A percentile compares a stretch with the other conserved stretches of the same genome.
phyloP scores from a whole-genome alignment of 2,113 vertebrate species.

The Cinclus cinclus region DNA sequence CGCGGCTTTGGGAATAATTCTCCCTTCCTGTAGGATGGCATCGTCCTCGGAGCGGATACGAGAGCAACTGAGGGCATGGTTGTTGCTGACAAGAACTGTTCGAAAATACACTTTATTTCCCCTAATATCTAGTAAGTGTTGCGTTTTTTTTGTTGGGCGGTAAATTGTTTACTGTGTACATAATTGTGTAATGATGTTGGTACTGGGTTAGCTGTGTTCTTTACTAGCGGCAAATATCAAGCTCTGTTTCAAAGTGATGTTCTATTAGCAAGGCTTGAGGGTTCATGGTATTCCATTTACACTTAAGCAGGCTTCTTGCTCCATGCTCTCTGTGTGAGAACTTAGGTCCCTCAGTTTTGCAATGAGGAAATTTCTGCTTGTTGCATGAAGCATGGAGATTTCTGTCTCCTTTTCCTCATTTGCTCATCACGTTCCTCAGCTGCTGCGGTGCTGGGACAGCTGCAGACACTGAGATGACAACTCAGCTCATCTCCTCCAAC shows the following conservation, averaged over 20 bases:
- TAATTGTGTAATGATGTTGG: rapidly evolving
- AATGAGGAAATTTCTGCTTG: rapidly evolving
- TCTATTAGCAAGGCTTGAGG: neutral
- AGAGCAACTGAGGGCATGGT: constrained; percentile 95
- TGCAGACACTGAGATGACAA: constrained; percentile 98
- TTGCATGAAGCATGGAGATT: rapidly evolving
- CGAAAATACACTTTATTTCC: constrained; percentile 97
- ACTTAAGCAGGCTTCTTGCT: neutral
- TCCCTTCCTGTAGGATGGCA: constrained; percentile 79
- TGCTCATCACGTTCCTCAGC: constrained; percentile 51
- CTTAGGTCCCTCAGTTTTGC: rapidly evolving
- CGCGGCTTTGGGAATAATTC: neutral
- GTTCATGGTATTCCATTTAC: neutral
- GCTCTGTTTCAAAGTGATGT: rapidly evolving
- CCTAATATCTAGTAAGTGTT: constrained; percentile 94
- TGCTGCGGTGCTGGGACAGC: constrained; percentile 97
- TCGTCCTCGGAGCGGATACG: constrained; percentile 93
- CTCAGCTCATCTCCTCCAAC: constrained; percentile 97
- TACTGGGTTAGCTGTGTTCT: rapidly evolving
- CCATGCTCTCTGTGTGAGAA: neutral
- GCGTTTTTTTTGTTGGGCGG: rapidly evolving
- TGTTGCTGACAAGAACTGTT: constrained; percentile 97
- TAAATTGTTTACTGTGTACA: rapidly evolving
- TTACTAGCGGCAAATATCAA: neutral
- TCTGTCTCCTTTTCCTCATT: neutral